Base-by-base conservation (phyloP, 2,113 vertebrate genomes). In the Charadrius vociferus region DNA sequence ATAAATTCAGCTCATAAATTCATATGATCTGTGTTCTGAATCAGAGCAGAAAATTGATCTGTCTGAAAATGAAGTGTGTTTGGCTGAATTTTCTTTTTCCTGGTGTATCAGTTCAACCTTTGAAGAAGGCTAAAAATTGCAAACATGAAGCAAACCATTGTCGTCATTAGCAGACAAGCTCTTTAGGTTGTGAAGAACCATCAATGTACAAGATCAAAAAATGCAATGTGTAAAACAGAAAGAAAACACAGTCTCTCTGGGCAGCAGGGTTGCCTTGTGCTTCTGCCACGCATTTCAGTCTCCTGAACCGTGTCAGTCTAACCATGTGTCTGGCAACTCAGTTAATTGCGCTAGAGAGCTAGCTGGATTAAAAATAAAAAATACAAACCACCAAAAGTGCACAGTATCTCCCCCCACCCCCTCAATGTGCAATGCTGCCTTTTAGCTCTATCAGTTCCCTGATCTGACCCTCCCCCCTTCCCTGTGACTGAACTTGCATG, bases 401-500 rank as follows among this genome's bases (percentile, higher is more conserved):
- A 26, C 9, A 45, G 27, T 12, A 70, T 34, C 34, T 47, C n/a
- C 21, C n/a, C 6, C 9, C 27, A 23, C 7, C 10, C 34, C 18
- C 0, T 1, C 22, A 87, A 26, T 1, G 7, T 0, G 2, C 26
- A 87, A 26, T 2, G 6, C 22, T 50, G 15, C 23, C 37, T 68
- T 61, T 47, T 12, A 72, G 62, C 56, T 81, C 12, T 37, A 37
- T 47, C 43, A 34, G 37, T 9, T 71, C 41, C 32, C 37, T 47
- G 23, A 63, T 29, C 36, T 24, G 39, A 81, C 26, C n/a, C 29
- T 58, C 16, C 16, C 41, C 8, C 6, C 18, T 41, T 66, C 30
- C 20, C 59, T 3, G 1, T 24, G 37, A 58, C 20, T 9, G 32
- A 79, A 79, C 2, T 71, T 65, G 37, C 22, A 50, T 2, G 3